Base-by-base conservation (phyloP, 2,888 invertebrate species). In the Neria commutata region DNA sequence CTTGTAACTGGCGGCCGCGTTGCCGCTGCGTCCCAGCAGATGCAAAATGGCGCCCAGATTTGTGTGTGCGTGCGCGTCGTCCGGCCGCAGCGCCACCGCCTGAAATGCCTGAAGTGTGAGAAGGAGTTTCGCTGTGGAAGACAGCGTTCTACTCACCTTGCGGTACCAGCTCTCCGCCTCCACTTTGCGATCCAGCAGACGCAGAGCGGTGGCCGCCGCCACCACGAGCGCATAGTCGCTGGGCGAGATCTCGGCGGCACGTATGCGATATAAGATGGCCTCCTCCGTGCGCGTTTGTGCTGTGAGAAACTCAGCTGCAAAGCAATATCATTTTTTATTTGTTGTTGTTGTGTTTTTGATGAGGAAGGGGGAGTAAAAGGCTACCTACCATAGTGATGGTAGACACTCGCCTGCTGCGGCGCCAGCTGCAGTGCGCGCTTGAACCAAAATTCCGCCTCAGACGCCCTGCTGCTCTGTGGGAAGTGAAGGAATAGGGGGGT, bases 11-110 rank as follows among this genome's bases (percentile, higher is more conserved):
- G 87, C 85, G 47, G 94, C 94, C 0, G 98, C 98, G 66, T 94
- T 92, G 24, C 86, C 84, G 71, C 94, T 91, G 81, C 95, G 95
- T 23, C 94, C 94, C 79, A 96, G 94, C 67, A 95, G 85, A 83
- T 98, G 97, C 60, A 95, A 85, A 77, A 98, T 97, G 58, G 97
- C 97, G 23, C 97, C 98, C 57, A 96, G 86, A 82, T 98, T 97
- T 74, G 95, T 94, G 83, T 95, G 94, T 59, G 94, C 92, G 67
- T 93, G 88, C 0, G 95, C 91, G 75, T 95, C 93, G 89, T 94
- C 83, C 0, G 85, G 84, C 65, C 83, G 79, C 51, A 85, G 63
- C 17, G 76, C 76, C 5, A 83, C 83, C 49, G 84, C 82, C 82
- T 82, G 46, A 6, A 11, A 14, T 19, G 16, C 2, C n/a, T n/a